Base-by-base conservation (phyloP, 2,888 invertebrate genomes). In the Sphinx pinastri region DNA sequence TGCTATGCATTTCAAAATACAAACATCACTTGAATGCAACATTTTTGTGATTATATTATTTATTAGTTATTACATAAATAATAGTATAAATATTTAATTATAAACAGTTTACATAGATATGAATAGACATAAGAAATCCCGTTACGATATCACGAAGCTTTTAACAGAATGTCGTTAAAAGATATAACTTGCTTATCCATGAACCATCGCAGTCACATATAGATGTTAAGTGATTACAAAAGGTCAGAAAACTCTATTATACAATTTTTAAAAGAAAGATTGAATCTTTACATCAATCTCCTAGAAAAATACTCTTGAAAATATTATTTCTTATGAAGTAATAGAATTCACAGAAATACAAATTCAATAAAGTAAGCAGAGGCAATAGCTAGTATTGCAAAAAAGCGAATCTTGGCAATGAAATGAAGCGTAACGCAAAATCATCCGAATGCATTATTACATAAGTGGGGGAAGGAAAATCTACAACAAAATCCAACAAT, bases 401-500 rank as follows among this genome's bases (percentile, higher is more conserved):
- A 19, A 55, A 55, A 19, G 55, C 3, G 19, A 55, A 55, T 55
- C 12, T 55, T 55, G 55, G 47, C 60, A 60, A 38, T 45, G 47
- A 60, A 60, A 60, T 45, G 38, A 58, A 13, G 38, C 59, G 16
- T n/a, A 47, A 12, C 12, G 14, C 45, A 60, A 59, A 59, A 12
- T 60, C 11, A 47, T 47, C 4, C 49, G 19, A 49, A 63, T 19
- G 47, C 45, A 19, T 11, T 47, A 12, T 19, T 49, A 19, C 47
- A 19, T 13, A 47, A 49, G 45, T 60, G 45, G 60, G 7, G 47
- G 60, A 63, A 60, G 49, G 47, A 63, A 63, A 63, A 63, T 13
- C 47, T 0, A 19, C 12, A 63, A 19, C 11, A 49, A 49, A 63
- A 63, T 49, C 19, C 49, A 63, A 16, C 49, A 63, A 1, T 7